Base-by-base conservation (phyloP, 2,797 vertebrate species). In the Lycodopsis pacificus region DNA sequence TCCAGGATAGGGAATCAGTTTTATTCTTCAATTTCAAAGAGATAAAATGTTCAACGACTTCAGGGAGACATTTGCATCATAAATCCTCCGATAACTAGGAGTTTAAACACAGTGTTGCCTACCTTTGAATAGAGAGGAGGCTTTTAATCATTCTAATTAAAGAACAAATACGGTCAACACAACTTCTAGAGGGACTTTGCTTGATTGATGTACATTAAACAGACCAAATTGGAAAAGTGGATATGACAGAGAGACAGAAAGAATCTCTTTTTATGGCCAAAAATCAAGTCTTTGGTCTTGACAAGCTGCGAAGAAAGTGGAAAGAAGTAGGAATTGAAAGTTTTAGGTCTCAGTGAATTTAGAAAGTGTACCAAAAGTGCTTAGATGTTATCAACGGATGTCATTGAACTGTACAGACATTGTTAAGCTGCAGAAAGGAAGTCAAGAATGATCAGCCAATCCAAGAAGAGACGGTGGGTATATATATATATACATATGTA, bases 1-100 rank as follows among this genome's bases (percentile, higher is more conserved):
- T 82, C 58, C 73, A 73, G 82, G 71, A 82, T 38, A 76, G 58
- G 34, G 48, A 84, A 71, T 83, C 74, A 83, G 69, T 80, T 88
- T 77, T 61, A 84, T 86, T 85, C 62, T 88, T 89, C 80, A 46
- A 87, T 89, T 85, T 89, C 77, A 84, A 84, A 84, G 83, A 86
- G 64, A 83, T 80, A 65, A 74, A 80, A 72, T 70, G 66, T 69
- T 86, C 77, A 77, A 86, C 76, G 82, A 85, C 88, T 87, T 82
- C 79, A 82, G 53, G 74, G 68, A 79, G 12, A 74, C 65, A 86
- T 89, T 80, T 83, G 71, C 72, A 85, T 82, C 49, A 73, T 76
- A 74, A 87, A 88, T 84, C 69, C 12, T 75, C 54, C 77, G 83
- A 83, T 79, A 78, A 71, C 65, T 67, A 71, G 73, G 80, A 82